Evolutionary conservation across 2,797 vertebrate species (phyloP).

Genomic region (Poecilia picta): DNA sequence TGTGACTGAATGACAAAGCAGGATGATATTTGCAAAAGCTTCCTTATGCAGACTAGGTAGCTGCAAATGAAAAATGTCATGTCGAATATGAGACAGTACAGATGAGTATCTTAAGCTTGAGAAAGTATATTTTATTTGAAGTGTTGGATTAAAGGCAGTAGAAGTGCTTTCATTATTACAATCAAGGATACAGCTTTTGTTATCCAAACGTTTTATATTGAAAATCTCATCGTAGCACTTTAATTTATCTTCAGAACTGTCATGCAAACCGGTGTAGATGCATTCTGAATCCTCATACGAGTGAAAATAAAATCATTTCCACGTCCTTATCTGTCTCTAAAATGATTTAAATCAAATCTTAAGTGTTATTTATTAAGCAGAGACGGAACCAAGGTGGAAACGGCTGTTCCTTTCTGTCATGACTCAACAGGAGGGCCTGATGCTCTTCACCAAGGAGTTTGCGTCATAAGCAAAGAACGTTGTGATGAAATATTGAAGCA

Average conservation of each 20-base stretch:
- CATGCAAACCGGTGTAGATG: background rate
- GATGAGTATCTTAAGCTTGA: background rate
- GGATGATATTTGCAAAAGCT: background rate
- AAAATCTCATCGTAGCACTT: background rate
- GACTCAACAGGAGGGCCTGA: background rate
- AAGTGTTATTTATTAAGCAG: background rate
- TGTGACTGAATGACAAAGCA: background rate
- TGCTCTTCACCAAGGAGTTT: background rate
- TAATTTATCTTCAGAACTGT: background rate
- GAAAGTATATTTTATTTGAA: background rate
- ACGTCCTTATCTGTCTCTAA: background rate
- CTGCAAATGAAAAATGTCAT: background rate
- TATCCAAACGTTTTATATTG: background rate
- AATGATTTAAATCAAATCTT: background rate
- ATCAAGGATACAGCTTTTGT: background rate
- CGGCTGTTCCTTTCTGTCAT: background rate
- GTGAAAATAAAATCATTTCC: background rate
- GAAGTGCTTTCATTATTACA: background rate
- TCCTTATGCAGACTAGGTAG: background rate
- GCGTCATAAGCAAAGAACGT: too few relatives aligned
- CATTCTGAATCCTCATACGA: background rate
- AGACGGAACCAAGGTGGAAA: background rate
- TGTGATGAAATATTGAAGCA: too few relatives aligned
- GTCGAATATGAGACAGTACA: background rate
- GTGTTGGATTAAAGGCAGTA: background rate